phyloP scores from a whole-genome alignment of 2,888 invertebrate genomes.

The Brachylomia viminalis region DNA sequence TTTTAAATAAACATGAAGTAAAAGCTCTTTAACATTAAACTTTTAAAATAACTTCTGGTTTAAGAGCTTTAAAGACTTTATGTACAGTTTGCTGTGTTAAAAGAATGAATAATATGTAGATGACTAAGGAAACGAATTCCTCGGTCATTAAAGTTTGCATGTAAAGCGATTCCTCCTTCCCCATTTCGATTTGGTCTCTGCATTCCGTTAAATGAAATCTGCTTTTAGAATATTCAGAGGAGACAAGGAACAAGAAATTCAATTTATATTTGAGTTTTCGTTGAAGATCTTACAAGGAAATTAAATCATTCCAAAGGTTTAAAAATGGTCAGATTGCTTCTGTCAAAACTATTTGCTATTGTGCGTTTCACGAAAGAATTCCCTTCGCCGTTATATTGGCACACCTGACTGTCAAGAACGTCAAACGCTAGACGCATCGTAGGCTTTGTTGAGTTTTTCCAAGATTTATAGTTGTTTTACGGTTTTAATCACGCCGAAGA shows the following conservation, averaged over 20 bases:
- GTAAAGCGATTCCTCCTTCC: conserved; percentile 51
- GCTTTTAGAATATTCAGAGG: conserved; percentile 75
- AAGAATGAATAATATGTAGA: conserved; percentile 11
- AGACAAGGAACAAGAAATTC: conserved; percentile 76
- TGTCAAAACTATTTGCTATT: conserved; percentile 69
- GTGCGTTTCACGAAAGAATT: no score
- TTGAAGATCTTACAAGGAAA: conserved; percentile 75
- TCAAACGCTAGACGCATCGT: no score
- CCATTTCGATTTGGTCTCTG: conserved; percentile 63
- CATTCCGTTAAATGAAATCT: conserved; percentile 68
- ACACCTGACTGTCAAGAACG: no score
- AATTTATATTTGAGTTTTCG: conserved; percentile 77
- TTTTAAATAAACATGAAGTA: conserved; percentile 23
- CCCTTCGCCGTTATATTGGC: no score
- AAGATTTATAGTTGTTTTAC: no score
- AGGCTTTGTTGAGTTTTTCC: no score
- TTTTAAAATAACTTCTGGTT: conserved; percentile 16
- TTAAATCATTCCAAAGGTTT: conserved; percentile 76
- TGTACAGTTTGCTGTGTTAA: conserved; percentile 26
- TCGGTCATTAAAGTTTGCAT: conserved; percentile 41
- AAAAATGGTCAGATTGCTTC: conserved; percentile 62
- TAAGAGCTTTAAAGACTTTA: conserved; percentile 16
- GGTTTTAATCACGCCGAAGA: no score
- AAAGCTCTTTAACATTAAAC: conserved; percentile 16
- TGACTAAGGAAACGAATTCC: conserved; percentile 29